A percentile compares a stretch with the other conserved stretches of the same genome.
Conservation (phyloP, 2,113 vertebrate genomes). For the Phalacrocorax pelagicus region DNA sequence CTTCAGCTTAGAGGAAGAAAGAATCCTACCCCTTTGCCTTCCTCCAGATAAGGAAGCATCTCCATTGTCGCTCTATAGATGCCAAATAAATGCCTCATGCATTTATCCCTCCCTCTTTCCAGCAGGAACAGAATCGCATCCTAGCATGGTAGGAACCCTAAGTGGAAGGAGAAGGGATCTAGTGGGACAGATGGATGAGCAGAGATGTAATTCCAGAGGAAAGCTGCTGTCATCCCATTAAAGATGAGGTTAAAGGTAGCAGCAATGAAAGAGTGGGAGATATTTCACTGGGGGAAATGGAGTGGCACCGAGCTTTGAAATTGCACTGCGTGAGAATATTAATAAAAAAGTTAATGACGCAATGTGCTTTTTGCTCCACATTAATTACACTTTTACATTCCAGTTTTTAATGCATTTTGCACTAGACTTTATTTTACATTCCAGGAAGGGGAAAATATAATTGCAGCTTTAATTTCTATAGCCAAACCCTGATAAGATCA, state of each 20-base stretch:
- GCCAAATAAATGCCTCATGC: not conserved
- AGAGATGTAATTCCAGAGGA: constrained; percentile 67
- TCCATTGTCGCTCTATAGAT: not conserved
- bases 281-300: constrained; percentile 76
- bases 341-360: constrained; percentile 78
- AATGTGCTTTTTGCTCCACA: constrained; percentile 77
- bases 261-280: constrained; percentile 71
- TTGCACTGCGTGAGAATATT: constrained; percentile 75
- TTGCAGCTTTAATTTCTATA: constrained; percentile 75
- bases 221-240: constrained; percentile 69
- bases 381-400: constrained; percentile 78
- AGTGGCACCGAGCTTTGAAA: constrained; percentile 76
- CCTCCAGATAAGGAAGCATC: not conserved
- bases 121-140: not conserved
- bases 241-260: constrained; percentile 74
- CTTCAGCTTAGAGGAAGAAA: not conserved
- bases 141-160: not conserved
- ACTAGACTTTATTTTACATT: constrained; percentile 76
- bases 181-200: constrained; percentile 66
- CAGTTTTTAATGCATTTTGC: constrained; percentile 75
- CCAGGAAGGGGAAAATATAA: constrained; percentile 73
- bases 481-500: constrained; percentile 73
- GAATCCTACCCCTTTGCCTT: not conserved
- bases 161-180: not conserved
- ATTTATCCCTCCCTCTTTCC: not conserved